Evolutionary conservation across 2,888 invertebrate species (phyloP).

Genomic region (Mythimna pallens): DNA sequence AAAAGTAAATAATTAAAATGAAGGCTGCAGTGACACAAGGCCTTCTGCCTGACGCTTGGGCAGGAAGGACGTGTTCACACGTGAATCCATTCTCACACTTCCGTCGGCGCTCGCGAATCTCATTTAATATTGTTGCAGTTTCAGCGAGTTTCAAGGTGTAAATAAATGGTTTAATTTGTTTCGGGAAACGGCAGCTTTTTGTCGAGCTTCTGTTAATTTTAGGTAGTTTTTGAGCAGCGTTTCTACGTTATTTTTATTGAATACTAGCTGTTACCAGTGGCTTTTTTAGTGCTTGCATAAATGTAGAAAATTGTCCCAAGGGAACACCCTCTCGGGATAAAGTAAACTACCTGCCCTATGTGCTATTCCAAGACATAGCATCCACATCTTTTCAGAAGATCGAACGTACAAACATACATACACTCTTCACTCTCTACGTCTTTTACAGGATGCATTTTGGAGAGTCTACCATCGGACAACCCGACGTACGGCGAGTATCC

Average conservation of each 20-base stretch:
- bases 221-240: constrained; percentile 2
- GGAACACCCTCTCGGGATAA: too few species aligned
- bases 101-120: constrained; percentile 51
- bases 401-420: too few species aligned
- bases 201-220: constrained; percentile 21
- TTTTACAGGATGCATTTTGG: too few species aligned
- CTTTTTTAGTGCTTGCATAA: too few species aligned
- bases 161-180: constrained; percentile 62
- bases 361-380: too few species aligned
- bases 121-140: constrained; percentile 66
- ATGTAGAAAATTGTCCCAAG: too few species aligned
- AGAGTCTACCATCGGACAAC: too few species aligned
- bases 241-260: not conserved
- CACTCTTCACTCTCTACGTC: too few species aligned
- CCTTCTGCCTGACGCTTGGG: constrained; percentile 3
- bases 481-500: too few species aligned
- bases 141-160: constrained; percentile 51
- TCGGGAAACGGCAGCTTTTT: constrained; percentile 49
- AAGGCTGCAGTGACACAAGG: constrained; percentile 10
- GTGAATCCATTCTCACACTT: constrained; percentile 58
- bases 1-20: not conserved
- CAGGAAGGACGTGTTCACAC: constrained; percentile 67
- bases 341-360: too few species aligned
- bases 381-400: too few species aligned
- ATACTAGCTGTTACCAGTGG: too few species aligned